Percentiles rank a stretch among this genome's conserved stretches.
phyloP scores from a whole-genome alignment of 2,113 vertebrate species.

The Alectura lathami region DNA sequence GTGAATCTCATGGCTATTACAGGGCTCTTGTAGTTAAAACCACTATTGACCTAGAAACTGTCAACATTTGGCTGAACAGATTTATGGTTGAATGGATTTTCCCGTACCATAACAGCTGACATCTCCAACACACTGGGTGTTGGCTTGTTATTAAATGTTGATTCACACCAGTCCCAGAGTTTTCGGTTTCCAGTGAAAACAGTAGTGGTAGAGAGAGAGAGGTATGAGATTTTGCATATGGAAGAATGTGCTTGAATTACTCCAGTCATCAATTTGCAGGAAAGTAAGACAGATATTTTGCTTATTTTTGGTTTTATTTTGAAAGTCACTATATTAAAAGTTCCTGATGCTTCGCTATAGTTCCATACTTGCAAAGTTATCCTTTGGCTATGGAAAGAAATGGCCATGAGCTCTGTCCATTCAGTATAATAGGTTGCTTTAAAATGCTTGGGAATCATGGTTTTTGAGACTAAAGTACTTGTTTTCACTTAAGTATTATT shows the following conservation, averaged over 20 bases:
- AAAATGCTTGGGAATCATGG: background rate
- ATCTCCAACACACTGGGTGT: background rate
- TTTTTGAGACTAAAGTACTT: background rate
- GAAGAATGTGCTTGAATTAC: background rate
- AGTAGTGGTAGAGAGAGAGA: background rate
- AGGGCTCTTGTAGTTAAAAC: background rate
- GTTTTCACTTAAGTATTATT: background rate
- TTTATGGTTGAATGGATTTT: background rate
- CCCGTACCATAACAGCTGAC: background rate
- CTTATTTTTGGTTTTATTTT: background rate
- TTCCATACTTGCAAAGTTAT: rapidly evolving
- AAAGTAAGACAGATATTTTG: background rate
- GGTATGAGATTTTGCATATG: background rate
- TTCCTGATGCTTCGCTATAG: background rate
- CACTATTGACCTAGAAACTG: background rate
- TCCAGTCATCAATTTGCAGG: background rate
- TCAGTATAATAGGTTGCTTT: background rate
- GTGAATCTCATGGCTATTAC: background rate
- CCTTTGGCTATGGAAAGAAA: background rate
- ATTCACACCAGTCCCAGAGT: background rate
- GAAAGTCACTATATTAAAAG: background rate
- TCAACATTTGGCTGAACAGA: background rate
- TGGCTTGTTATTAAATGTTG: background rate
- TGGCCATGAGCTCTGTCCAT: background rate
- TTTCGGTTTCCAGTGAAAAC: background rate